phyloP scores from a whole-genome alignment of 2,797 vertebrate genomes.

The Chaetodon trifasciatus region DNA sequence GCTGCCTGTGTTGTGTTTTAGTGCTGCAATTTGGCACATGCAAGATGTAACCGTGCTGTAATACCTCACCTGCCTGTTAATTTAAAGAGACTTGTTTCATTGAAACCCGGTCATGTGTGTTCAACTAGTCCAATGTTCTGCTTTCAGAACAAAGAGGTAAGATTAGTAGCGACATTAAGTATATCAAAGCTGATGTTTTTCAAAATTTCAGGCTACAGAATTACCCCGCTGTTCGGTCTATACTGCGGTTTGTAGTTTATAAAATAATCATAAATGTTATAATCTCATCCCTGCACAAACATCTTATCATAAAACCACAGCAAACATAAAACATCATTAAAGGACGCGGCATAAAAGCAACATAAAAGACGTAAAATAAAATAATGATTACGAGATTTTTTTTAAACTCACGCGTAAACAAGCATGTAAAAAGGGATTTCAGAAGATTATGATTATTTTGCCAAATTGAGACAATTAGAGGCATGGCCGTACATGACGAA shows the following conservation, averaged over 20 bases:
- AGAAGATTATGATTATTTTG: constrained; percentile 50
- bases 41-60: neutral
- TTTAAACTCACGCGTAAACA: constrained; percentile 50
- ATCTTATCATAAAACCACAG: constrained; percentile 67
- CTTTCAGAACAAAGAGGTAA: constrained; percentile 9
- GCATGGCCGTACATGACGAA: constrained; percentile 18
- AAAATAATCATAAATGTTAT: constrained; percentile 63
- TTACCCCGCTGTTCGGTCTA: constrained; percentile 34
- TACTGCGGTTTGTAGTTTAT: constrained; percentile 59
- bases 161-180: constrained; percentile 24
- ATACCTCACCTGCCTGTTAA: constrained; percentile 1
- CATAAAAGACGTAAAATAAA: constrained; percentile 59
- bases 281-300: constrained; percentile 68
- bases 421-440: constrained; percentile 51
- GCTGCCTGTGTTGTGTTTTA: constrained; percentile 24
- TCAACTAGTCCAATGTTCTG: neutral
- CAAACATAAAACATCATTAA: constrained; percentile 59
- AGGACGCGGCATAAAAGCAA: constrained; percentile 59
- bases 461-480: constrained; percentile 39
- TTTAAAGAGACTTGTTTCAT: constrained; percentile 11
- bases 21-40: constrained; percentile 20
- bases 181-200: constrained; percentile 34
- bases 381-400: constrained; percentile 31
- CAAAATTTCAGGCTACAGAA: constrained; percentile 25
- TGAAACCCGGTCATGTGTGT: constrained; percentile 6